phyloP scores from a whole-genome alignment of 2,113 vertebrate species.

The Odontophorus gujanensis region DNA sequence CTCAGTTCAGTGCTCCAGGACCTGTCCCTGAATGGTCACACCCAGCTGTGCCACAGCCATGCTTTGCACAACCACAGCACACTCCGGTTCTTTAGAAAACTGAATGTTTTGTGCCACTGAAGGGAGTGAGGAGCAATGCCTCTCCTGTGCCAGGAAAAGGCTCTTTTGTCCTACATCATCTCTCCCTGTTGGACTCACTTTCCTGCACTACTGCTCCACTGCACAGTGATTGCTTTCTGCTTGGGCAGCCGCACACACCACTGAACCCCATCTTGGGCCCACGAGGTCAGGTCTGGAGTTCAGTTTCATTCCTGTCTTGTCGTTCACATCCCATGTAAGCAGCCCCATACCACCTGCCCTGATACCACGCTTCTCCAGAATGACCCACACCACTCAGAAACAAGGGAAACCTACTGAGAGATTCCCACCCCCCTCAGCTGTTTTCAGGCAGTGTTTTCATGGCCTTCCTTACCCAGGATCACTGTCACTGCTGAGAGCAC shows the following conservation, averaged over 20 bases:
- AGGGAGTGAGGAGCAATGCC: background rate
- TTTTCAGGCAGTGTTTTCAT: background rate
- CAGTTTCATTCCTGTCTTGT: background rate
- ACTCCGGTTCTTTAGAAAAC: background rate
- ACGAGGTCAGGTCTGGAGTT: background rate
- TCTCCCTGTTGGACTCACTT: background rate
- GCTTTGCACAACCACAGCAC: background rate
- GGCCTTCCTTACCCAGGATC: background rate
- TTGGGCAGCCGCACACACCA: rapidly evolving
- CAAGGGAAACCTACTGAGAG: background rate
- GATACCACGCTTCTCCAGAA: background rate
- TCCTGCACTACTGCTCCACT: background rate
- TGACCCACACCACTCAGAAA: background rate
- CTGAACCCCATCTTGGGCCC: background rate
- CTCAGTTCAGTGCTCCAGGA: background rate
- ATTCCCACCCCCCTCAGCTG: background rate
- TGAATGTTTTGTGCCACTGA: background rate
- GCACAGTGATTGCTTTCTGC: background rate
- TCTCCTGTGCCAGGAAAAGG: background rate
- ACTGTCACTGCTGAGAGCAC: background rate
- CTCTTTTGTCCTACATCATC: background rate
- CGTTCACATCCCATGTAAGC: background rate
- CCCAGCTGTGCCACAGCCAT: background rate
- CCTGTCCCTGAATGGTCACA: background rate
- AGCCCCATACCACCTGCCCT: background rate